phyloP scores from a whole-genome alignment of 2,888 invertebrate genomes.

The Cyclophora punctaria region DNA sequence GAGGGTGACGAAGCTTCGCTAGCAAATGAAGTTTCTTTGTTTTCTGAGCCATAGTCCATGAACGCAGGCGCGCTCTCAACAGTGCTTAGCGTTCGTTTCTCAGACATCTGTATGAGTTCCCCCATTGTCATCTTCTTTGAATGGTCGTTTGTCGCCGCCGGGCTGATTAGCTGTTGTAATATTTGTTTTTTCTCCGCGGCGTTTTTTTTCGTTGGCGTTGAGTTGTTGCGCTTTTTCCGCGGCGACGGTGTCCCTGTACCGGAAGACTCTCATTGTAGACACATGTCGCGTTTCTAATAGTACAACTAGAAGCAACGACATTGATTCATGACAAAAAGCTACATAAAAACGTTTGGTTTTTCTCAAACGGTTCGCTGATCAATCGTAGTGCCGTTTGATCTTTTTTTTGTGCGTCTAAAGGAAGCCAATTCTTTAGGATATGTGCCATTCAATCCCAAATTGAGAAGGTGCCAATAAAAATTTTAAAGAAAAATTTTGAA shows the following conservation, averaged over 20 bases:
- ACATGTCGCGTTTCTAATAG: conserved; percentile 2
- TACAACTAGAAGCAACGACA: conserved; percentile 37
- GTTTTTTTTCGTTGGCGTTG: conserved; percentile 84
- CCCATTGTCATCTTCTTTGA: conserved; percentile 80
- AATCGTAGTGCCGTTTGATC: conserved; percentile 46
- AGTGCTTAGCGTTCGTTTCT: conserved; percentile 69
- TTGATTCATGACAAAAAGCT: conserved; percentile 45
- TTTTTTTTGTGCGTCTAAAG: conserved; percentile 48
- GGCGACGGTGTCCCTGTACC: conserved; percentile 83
- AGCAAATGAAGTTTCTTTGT: conserved; percentile 77
- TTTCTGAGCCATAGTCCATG: conserved; percentile 62
- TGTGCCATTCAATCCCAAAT: conserved; percentile 31
- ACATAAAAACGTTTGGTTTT: conserved; percentile 29
- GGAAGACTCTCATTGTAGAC: conserved; percentile 21
- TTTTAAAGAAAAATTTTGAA: too few species aligned
- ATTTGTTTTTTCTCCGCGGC: conserved; percentile 86
- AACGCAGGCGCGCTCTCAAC: conserved; percentile 68
- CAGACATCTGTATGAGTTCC: conserved; percentile 84
- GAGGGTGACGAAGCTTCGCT: conserved; percentile 69
- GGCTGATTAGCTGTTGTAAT: conserved; percentile 83
- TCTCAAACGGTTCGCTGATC: conserved; percentile 20
- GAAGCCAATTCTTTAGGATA: conserved; percentile 62
- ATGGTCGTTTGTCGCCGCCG: conserved; percentile 77
- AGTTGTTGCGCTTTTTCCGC: conserved; percentile 85
- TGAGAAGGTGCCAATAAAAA: conserved; percentile 36